Evolutionary conservation across 2,888 invertebrate genomes (phyloP), one percentile per base, ranked within the genome.

Genomic region (Oithona nana): DNA sequence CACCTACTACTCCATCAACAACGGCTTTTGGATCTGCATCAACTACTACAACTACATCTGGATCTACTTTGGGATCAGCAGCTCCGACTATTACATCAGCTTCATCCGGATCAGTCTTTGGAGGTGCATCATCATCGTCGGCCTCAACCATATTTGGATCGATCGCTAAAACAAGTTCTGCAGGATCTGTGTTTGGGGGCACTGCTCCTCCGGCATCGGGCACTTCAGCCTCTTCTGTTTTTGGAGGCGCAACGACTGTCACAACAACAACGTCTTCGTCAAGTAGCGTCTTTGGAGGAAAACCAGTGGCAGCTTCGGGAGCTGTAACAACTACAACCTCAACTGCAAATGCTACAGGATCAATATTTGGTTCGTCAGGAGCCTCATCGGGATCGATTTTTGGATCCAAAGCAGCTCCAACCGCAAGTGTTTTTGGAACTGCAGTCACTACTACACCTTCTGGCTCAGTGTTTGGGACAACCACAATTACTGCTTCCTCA

Each of bases 401-500:
- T 39, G 39, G 39, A 39, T 6, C 39, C 8, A 6, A 6, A 6
- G 39, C 39, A 6, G 6, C 39, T 16, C 16, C 39, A 6, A 39
- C 39, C 16, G 39, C 8, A 39, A 11, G 8, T 6, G 39, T 39
- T 6, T 39, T 39, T 39, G n/a, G n/a, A n/a, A n/a, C n/a, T n/a
- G n/a, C n/a, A n/a, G n/a, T n/a, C n/a, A 16, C 8, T 39, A 16
- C 39, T 39, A 39, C 6, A 16, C 39, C 39, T 16, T 11, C 39
- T 11, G 39, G 8, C 39, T 39, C 50, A 20, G 8, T 58, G 3
- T 65, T 66, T 56, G 64, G 61, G 26, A 57, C 55, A 39, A 13
- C 16, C 4, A 54, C 54, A 3, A 24, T 26, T 24, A 2, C 54
- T 24, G 54, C 54, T 24, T 20, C 54, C 22, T 20, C 24, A 3